These are phyloP conservation scores for Heterodera carotae DNA, from an alignment of 1,140 invertebrate species.

Conservation along the genomic window DNA sequence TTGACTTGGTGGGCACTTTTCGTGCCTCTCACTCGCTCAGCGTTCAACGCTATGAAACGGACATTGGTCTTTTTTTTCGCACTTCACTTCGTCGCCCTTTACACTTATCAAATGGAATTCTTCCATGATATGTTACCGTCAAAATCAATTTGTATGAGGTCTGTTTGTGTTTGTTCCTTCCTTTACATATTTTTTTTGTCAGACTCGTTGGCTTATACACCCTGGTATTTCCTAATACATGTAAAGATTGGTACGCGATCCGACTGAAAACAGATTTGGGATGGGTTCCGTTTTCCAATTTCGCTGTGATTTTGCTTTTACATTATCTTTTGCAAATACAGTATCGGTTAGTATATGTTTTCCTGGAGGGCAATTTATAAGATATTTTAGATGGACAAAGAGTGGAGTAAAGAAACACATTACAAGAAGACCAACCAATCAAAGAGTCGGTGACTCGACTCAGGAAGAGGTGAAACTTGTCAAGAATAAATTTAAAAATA, in stretches of 20 bases:
- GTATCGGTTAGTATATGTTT: conserved; percentile 34
- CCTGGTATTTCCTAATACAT: conserved; percentile 41
- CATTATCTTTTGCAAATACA: conserved; percentile 53
- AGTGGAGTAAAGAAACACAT: conserved; percentile 43
- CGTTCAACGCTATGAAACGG: conserved; percentile 57
- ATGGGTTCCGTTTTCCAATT: conserved; percentile 58
- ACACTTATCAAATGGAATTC: conserved; percentile 57
- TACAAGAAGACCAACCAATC: not conserved
- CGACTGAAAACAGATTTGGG: conserved; percentile 21
- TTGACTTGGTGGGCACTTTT: conserved; percentile 64
- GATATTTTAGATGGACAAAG: conserved; percentile 50
- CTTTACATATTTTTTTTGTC: conserved; percentile 16
- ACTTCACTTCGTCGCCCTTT: conserved; percentile 57
- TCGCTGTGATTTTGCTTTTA: conserved; percentile 43
- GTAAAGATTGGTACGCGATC: conserved; percentile 53
- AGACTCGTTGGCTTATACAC: conserved; percentile 53
- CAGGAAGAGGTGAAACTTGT: conserved; percentile 40
- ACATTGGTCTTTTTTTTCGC: conserved; percentile 49
- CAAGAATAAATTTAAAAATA: not conserved
- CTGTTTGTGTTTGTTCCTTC: not conserved
- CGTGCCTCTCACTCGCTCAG: conserved; percentile 52
- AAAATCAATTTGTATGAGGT: conserved; percentile 46
- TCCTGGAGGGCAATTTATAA: not conserved
- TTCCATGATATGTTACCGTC: conserved; percentile 48
- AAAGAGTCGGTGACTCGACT: conserved; percentile 8